Evolutionary conservation across 2,113 vertebrate species (phyloP), one percentile per base, ranked within the genome.

Genomic region (Percina caprodes): DNA sequence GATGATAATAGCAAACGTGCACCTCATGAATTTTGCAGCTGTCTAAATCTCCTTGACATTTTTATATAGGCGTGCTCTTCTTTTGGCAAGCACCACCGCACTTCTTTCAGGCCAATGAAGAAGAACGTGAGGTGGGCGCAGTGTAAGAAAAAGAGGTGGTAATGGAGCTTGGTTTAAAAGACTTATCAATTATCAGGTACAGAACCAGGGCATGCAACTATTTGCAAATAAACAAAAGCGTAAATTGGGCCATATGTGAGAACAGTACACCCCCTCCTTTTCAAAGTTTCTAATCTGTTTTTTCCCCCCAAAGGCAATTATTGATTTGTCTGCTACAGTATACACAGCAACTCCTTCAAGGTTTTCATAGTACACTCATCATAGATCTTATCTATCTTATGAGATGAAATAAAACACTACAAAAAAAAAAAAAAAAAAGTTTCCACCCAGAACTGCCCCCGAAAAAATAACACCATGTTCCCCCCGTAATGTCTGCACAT

Each of bases 41-140:
- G 80, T 82, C 87, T 77, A 83, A 90, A 88, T 87, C 86, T 85
- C 68, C 75, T 86, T 88, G 91, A 93, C 78, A 88, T 88, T 88
- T 91, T 73, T 75, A 83, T 71, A 81, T 21, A 74, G 79, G 62
- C 24, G 13, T 21, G 48, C 19, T 84, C 39, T 11, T 79, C 49
- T 51, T 77, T 69, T 55, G 72, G 67, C 65, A 68, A 72, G 77
- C 58, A 1, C 51, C 19, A 23, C 67, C 0, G 11, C 5, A 67
- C 60, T 48, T 71, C 48, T 78, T 46, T 51, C n/a, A 60, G 73
- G 63, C 39, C 54, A 62, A 67, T 67, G 73, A 83, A 68, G 45
- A 82, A 39, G 2, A 15, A 5, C 2, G 60, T n/a, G 39, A 79
- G 59, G 65, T 39, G 55, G 74, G n/a, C 16, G 30, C 15, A 39